phyloP scores from a whole-genome alignment of 2,888 invertebrate genomes.

The Bombylius discolor region DNA sequence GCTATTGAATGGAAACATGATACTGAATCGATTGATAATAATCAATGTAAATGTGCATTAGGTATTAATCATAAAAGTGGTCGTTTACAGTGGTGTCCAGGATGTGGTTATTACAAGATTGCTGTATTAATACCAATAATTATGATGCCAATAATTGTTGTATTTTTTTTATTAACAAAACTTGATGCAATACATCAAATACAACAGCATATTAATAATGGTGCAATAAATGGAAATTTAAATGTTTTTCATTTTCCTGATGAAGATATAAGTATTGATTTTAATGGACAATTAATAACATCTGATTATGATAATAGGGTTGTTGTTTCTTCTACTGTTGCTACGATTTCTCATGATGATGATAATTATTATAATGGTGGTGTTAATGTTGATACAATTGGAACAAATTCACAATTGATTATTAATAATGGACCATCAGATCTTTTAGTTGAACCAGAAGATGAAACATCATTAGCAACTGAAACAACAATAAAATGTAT shows the following conservation, averaged over 20 bases:
- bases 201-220: slow-evolving; percentile 9
- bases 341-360: background rate
- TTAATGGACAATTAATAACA: no score
- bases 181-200: slow-evolving; percentile 27
- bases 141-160: slow-evolving; percentile 31
- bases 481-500: slow-evolving; percentile 19
- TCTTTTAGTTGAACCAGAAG: no score
- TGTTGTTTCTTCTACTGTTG: background rate
- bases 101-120: slow-evolving; percentile 32
- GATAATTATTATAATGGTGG: no score
- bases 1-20: slow-evolving; percentile 10
- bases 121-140: slow-evolving; percentile 33
- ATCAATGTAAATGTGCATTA: slow-evolving; percentile 18
- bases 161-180: slow-evolving; percentile 28
- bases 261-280: background rate
- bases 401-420: background rate
- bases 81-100: slow-evolving; percentile 37
- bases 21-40: slow-evolving; percentile 12
- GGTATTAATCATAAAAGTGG: slow-evolving; percentile 33
- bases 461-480: background rate
- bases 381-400: background rate
- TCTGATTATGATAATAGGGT: no score
- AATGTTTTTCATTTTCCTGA: no score
- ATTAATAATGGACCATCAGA: background rate
- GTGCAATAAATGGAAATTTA: no score